These are phyloP conservation scores for Eristalis arbustorum DNA, from an alignment of 2,888 invertebrate genomes.

Conservation along the genomic window DNA sequence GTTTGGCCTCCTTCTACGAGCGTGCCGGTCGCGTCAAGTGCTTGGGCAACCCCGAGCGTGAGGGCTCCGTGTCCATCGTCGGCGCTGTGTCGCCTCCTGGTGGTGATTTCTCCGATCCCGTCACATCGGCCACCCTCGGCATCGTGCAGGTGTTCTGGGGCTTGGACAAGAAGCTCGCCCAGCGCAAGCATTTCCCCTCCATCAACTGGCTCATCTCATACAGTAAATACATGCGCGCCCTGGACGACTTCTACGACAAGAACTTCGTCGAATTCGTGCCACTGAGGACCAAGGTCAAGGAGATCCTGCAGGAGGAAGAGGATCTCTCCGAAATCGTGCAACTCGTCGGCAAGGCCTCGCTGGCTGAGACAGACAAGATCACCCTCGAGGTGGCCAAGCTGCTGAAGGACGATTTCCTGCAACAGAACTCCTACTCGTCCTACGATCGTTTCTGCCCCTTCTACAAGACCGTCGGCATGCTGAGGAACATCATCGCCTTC, in stretches of 20 bases:
- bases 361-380: constrained; percentile 99
- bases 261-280: constrained; percentile 98
- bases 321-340: constrained; percentile 99
- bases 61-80: constrained; percentile 99
- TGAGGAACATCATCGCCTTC: constrained; percentile 98
- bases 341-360: constrained; percentile 98
- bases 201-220: constrained; percentile 99
- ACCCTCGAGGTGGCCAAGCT: constrained; percentile 99
- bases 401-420: constrained; percentile 99
- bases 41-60: constrained; percentile 97
- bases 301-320: constrained; percentile 99
- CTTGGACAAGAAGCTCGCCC: constrained; percentile 98
- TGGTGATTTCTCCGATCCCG: constrained; percentile 99
- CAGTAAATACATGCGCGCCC: constrained; percentile 98
- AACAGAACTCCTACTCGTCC: constrained; percentile 98
- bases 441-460: constrained; percentile 99
- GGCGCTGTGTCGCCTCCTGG: constrained; percentile 99
- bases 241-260: constrained; percentile 99
- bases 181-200: constrained; percentile 99
- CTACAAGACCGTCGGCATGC: constrained; percentile 99
- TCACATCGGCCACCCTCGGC: constrained; percentile 98
- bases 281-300: constrained; percentile 95
- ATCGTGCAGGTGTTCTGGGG: constrained; percentile 99
- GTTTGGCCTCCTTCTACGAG: constrained; percentile 99
- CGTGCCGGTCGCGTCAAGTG: constrained; percentile 98